Conservation (phyloP, 2,888 invertebrate species). For the Volucella bombylans region DNA sequence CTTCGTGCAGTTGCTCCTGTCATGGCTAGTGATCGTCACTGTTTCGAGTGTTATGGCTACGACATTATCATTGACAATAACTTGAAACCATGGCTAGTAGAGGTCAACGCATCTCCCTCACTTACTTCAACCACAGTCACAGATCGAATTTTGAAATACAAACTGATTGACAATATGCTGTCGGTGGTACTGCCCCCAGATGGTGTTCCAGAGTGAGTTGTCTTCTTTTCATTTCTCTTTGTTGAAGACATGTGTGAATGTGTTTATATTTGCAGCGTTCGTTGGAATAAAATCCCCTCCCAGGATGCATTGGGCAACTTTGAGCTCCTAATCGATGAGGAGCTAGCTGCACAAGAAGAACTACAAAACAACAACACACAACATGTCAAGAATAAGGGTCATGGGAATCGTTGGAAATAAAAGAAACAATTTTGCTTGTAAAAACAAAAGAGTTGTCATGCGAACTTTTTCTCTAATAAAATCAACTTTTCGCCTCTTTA, state of each 20-base stretch:
- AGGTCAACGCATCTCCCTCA: constrained; percentile 97
- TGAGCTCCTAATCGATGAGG: constrained; percentile 92
- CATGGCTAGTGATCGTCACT: constrained; percentile 94
- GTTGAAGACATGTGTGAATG: too few relatives aligned
- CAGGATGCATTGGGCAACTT: constrained; percentile 91
- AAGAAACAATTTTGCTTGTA: background rate
- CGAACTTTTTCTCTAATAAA: constrained; percentile 32
- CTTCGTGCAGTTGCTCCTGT: constrained; percentile 95
- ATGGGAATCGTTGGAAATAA: constrained; percentile 80
- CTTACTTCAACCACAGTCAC: constrained; percentile 96
- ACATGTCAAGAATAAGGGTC: constrained; percentile 72
- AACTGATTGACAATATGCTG: constrained; percentile 95
- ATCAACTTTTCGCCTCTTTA: constrained; percentile 2
- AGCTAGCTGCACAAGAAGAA: constrained; percentile 87
- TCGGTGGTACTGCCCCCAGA: constrained; percentile 94
- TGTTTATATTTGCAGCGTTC: constrained; percentile 83
- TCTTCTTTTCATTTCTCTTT: too few relatives aligned
- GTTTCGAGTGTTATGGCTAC: constrained; percentile 91
- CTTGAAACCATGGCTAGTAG: constrained; percentile 96
- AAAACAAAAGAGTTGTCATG: constrained; percentile 54
- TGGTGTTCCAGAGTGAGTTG: constrained; percentile 91
- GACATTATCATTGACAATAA: constrained; percentile 97
- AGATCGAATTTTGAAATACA: constrained; percentile 96
- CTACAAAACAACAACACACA: constrained; percentile 51
- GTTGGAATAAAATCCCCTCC: constrained; percentile 92